These are phyloP conservation scores for Mastomys coucha DNA, from an alignment of 2,113 vertebrate genomes.

Conservation along the genomic window DNA sequence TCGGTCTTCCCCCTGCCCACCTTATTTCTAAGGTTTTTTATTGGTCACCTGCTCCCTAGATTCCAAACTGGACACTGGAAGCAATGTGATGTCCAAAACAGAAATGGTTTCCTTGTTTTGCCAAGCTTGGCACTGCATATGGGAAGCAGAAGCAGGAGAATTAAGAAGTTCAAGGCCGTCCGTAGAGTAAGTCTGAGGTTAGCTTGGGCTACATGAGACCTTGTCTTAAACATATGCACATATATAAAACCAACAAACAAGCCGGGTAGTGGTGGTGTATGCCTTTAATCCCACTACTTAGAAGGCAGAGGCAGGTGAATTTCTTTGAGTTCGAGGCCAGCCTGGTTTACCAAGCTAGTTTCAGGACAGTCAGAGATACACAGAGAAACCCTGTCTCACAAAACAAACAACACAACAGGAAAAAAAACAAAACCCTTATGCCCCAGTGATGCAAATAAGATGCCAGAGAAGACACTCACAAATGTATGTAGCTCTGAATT, in stretches of 20 bases:
- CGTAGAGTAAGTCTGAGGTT: not conserved
- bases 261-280: not conserved
- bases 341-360: not conserved
- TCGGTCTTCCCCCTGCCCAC: not conserved
- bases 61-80: not conserved
- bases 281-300: not conserved
- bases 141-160: not conserved
- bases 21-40: conserved; percentile 2
- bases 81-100: not conserved
- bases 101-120: not conserved
- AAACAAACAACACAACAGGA: not conserved
- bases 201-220: not conserved
- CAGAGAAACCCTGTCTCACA: not conserved
- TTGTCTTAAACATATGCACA: not conserved
- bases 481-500: not conserved
- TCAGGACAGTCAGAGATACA: not conserved
- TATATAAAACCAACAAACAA: not conserved
- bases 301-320: not conserved
- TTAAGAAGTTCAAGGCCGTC: not conserved
- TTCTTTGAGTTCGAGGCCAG: not conserved
- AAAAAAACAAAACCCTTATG: not conserved
- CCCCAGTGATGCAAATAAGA: not conserved
- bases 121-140: not conserved
- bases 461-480: not conserved
- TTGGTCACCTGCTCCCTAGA: not conserved